Percentiles rank a stretch among this genome's conserved stretches.
phyloP scores from a whole-genome alignment of 2,113 vertebrate species.

The Ondatra zibethicus region DNA sequence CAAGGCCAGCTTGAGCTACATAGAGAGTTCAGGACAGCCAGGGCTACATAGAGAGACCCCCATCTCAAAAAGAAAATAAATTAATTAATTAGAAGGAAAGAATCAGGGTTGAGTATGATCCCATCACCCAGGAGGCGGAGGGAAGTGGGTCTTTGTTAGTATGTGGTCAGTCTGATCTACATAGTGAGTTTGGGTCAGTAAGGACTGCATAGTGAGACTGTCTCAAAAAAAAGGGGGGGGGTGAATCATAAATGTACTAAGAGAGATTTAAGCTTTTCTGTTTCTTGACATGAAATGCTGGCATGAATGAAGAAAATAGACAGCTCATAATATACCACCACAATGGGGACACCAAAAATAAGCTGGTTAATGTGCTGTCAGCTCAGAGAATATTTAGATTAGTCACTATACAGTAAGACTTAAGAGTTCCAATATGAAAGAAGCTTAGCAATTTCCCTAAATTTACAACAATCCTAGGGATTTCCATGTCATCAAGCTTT shows the following conservation, averaged over 20 bases:
- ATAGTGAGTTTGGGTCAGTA: background rate
- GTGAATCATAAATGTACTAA: background rate
- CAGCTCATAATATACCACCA: background rate
- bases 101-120: background rate
- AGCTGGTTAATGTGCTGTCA: background rate
- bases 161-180: background rate
- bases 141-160: background rate
- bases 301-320: background rate
- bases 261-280: background rate
- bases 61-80: background rate
- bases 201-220: background rate
- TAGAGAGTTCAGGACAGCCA: background rate
- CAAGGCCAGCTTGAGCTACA: background rate
- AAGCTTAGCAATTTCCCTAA: background rate
- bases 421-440: background rate
- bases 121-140: background rate
- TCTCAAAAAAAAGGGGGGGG: background rate
- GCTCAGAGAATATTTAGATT: constrained; percentile 31
- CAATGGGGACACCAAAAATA: background rate
- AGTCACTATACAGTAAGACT: background rate
- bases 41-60: background rate
- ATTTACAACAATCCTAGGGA: constrained; percentile 21
- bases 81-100: background rate
- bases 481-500: constrained; percentile 24
- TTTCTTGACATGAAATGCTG: constrained; percentile 34